phyloP scores from a whole-genome alignment of 1,140 invertebrate genomes.

The Myzus persicae region DNA sequence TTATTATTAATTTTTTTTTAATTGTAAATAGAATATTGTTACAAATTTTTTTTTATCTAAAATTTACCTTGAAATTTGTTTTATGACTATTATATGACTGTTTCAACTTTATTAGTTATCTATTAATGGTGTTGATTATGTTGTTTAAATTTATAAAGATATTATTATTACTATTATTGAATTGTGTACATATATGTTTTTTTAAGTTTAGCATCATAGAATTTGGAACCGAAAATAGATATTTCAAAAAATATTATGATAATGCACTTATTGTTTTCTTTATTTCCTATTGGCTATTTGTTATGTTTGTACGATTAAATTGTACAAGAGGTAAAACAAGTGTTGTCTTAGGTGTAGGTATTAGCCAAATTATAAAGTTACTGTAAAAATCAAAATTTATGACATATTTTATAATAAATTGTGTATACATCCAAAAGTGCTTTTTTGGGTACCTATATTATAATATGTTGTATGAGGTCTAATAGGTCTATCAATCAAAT shows the following conservation, averaged over 20 bases:
- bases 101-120: not conserved
- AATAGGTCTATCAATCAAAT: not conserved
- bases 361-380: not conserved
- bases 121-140: slow-evolving; percentile 28
- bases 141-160: slow-evolving; percentile 44
- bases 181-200: slow-evolving; percentile 34
- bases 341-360: not conserved
- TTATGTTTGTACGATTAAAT: not conserved
- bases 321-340: not conserved
- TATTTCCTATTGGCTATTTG: not conserved
- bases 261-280: not conserved
- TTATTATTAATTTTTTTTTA: slow-evolving; percentile 7
- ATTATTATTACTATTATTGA: slow-evolving; percentile 34
- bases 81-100: not conserved
- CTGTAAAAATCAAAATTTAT: not conserved
- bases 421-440: not conserved
- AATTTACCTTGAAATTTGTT: not conserved
- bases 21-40: slow-evolving; percentile 44
- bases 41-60: not conserved
- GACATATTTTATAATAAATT: not conserved
- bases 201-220: slow-evolving; percentile 22
- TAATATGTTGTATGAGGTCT: not conserved
- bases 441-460: not conserved
- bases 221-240: slow-evolving; percentile 39
- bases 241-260: not conserved